Evolutionary conservation across 2,113 vertebrate genomes (phyloP).

Genomic region (Melanostigma gelatinosum): DNA sequence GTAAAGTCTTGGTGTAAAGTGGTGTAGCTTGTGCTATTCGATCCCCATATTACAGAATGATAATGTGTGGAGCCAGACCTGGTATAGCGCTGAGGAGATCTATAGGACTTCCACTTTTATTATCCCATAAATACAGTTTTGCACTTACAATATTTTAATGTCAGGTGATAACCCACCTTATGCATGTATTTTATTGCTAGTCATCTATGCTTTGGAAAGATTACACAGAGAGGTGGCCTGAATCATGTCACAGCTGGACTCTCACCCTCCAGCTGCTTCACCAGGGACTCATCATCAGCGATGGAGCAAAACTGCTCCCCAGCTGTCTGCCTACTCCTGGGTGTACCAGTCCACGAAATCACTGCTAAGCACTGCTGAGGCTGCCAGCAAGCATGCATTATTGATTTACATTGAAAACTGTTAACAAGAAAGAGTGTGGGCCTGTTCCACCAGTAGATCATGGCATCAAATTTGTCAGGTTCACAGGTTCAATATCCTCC

Average conservation of each 20-base stretch:
- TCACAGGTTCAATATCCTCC: background rate
- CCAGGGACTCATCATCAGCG: slow-evolving; percentile 48
- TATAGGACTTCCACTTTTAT: background rate
- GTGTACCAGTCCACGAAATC: slow-evolving; percentile 59
- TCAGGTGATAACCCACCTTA: background rate
- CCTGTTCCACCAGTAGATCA: slow-evolving; percentile 1
- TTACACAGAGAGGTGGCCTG: slow-evolving; percentile 1
- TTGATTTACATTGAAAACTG: slow-evolving; percentile 70
- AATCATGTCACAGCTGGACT: slow-evolving; percentile 32
- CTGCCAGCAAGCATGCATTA: slow-evolving; percentile 67
- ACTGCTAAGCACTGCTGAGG: slow-evolving; percentile 59
- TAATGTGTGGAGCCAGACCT: background rate
- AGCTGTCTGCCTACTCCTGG: slow-evolving; percentile 52
- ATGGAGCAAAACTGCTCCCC: slow-evolving; percentile 59
- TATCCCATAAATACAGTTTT: slow-evolving; percentile 6
- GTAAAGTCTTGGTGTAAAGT: slow-evolving; percentile 11
- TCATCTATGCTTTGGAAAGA: slow-evolving; percentile 16
- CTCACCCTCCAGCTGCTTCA: slow-evolving; percentile 31
- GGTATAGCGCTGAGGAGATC: background rate
- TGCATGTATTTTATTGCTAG: slow-evolving; percentile 3
- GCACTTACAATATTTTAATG: background rate
- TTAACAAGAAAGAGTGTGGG: slow-evolving; percentile 50
- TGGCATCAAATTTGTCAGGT: slow-evolving; percentile 16
- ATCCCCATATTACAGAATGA: background rate
- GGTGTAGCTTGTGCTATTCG: slow-evolving; percentile 1